Percentiles rank a stretch among this genome's conserved stretches.
phyloP scores from a whole-genome alignment of 1,140 invertebrate species.

The Calephelis nemesis region DNA sequence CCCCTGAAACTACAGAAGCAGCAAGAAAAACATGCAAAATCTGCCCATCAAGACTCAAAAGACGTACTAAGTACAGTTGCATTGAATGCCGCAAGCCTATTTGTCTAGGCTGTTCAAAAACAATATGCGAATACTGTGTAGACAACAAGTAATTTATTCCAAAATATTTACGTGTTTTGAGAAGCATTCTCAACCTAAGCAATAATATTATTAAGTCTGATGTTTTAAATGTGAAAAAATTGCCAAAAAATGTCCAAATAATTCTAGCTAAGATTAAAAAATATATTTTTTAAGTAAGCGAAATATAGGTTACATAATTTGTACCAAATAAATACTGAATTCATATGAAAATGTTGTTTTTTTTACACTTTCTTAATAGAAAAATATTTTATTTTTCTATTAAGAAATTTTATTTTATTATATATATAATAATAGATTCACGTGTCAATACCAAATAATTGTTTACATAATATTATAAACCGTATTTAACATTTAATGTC shows the following conservation, averaged over 20 bases:
- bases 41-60: conserved; percentile 30
- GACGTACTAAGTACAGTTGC: conserved; percentile 31
- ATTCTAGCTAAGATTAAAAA: conserved; percentile 22
- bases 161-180: conserved; percentile 29
- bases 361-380: conserved; percentile 26
- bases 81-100: conserved; percentile 30
- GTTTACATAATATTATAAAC: too few species aligned
- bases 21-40: conserved; percentile 31
- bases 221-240: too few species aligned
- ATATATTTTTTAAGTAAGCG: conserved; percentile 22
- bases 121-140: conserved; percentile 27
- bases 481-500: too few species aligned
- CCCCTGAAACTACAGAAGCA: conserved; percentile 20
- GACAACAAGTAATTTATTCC: conserved; percentile 23
- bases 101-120: conserved; percentile 29
- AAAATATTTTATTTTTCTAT: too few species aligned
- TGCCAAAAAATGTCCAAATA: too few species aligned
- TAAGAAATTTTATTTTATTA: too few species aligned
- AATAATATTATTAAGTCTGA: conserved; percentile 24
- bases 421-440: too few species aligned
- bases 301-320: conserved; percentile 26
- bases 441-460: too few species aligned
- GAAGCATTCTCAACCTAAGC: conserved; percentile 18
- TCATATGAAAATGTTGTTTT: conserved; percentile 29
- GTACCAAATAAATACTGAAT: conserved; percentile 26